Conservation (phyloP, 1,140 invertebrate species). For the Hermatobates lingyangjiaoensis region DNA sequence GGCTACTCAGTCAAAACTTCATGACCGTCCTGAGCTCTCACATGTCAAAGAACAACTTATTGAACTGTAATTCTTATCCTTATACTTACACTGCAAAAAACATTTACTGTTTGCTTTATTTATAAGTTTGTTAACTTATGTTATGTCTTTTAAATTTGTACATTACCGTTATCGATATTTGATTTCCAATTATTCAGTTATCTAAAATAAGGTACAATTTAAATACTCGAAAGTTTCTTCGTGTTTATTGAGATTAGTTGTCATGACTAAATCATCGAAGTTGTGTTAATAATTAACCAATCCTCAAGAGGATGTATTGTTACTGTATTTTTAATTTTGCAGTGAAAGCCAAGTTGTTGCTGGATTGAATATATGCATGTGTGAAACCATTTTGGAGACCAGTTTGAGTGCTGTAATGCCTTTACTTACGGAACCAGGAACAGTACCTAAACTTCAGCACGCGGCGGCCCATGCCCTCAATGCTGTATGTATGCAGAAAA, state of each 20-base stretch:
- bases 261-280: not conserved
- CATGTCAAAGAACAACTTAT: constrained; percentile 23
- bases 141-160: too few relatives aligned
- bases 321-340: constrained; percentile 15
- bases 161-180: too few relatives aligned
- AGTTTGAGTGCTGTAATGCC: constrained; percentile 13
- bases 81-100: too few relatives aligned
- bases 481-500: constrained; percentile 34
- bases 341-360: constrained; percentile 49
- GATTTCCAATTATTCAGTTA: too few relatives aligned
- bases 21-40: constrained; percentile 19
- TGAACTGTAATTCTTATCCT: constrained; percentile 28
- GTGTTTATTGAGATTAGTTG: too few relatives aligned
- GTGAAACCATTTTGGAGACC: constrained; percentile 30
- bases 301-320: too few relatives aligned
- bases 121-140: constrained; percentile 8
- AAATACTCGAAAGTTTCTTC: too few relatives aligned
- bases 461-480: constrained; percentile 37
- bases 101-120: too few relatives aligned
- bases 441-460: constrained; percentile 32
- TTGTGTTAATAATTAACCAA: constrained; percentile 1
- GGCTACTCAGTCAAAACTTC: constrained; percentile 14
- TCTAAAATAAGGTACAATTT: too few relatives aligned
- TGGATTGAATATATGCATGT: constrained; percentile 42
- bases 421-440: constrained; percentile 19